Percentiles rank a stretch among this genome's conserved stretches.
Evolutionary conservation across 1,140 invertebrate species (phyloP).

Genomic region (Triops longicaudatus): DNA sequence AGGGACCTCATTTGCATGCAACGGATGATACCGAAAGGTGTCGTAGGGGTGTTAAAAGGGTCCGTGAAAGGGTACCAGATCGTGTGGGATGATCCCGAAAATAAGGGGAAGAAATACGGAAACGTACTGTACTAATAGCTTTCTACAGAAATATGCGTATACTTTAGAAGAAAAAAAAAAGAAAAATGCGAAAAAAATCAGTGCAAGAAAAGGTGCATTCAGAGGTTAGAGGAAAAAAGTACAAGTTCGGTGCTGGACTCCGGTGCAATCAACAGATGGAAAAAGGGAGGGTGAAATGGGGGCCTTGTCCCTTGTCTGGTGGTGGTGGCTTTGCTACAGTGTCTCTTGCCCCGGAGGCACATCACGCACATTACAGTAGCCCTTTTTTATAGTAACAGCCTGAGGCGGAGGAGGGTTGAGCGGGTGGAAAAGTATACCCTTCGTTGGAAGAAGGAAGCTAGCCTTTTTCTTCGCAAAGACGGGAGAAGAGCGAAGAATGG

Average conservation of each 20-base stretch:
- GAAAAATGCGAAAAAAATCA: background rate
- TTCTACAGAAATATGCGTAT: too few species aligned
- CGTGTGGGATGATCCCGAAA: background rate
- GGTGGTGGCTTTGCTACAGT: background rate
- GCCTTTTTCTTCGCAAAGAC: too few species aligned
- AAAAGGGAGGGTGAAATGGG: background rate
- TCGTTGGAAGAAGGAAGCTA: too few species aligned
- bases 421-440: too few species aligned
- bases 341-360: constrained; percentile 3
- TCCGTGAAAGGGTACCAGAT: background rate
- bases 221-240: background rate
- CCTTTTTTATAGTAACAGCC: too few species aligned
- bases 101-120: background rate
- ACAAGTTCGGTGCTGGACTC: background rate
- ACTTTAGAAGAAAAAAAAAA: background rate
- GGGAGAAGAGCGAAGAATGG: too few species aligned
- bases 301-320: background rate
- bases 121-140: background rate
- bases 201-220: background rate
- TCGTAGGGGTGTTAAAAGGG: background rate
- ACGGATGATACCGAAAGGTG: background rate
- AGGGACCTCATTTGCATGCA: constrained; percentile 11
- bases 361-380: background rate
- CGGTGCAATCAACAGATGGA: constrained; percentile 4
- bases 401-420: too few species aligned